Conservation (phyloP, 2,797 vertebrate genomes). For the Leuciscus waleckii region DNA sequence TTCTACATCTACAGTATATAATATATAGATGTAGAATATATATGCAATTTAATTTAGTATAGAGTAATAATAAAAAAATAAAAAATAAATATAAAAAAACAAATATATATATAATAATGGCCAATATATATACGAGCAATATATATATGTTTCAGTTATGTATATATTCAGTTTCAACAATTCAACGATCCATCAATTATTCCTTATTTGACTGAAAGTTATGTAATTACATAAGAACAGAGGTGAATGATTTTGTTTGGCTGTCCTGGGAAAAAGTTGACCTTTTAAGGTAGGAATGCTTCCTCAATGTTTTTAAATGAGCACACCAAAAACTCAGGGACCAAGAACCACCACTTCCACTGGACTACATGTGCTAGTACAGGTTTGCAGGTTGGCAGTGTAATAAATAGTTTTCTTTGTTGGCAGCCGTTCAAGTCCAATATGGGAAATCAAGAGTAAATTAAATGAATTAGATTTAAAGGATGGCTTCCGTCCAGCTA, state of each 20-base stretch:
- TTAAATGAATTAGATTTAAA: constrained; percentile 69
- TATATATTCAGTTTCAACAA: neutral
- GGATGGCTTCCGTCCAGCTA: constrained; percentile 68
- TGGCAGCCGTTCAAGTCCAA: constrained; percentile 64
- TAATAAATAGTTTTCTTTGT: constrained; percentile 17
- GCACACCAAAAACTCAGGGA: neutral
- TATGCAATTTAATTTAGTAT: too few species aligned
- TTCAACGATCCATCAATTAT: neutral
- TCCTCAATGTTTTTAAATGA: neutral
- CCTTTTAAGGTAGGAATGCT: neutral
- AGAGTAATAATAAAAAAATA: too few species aligned
- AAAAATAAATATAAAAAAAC: too few species aligned
- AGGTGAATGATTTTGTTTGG: neutral
- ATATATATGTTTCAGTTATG: too few species aligned
- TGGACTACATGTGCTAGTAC: neutral
- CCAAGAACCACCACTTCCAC: neutral
- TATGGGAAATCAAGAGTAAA: constrained; percentile 63
- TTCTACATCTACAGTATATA: too few species aligned
- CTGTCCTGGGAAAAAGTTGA: neutral
- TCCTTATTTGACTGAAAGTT: neutral
- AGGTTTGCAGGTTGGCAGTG: neutral
- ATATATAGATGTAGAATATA: too few species aligned
- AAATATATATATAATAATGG: too few species aligned
- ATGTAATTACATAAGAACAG: neutral
- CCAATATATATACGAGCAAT: too few species aligned